phyloP scores from a whole-genome alignment of 2,113 vertebrate species.

The Sitta europaea region DNA sequence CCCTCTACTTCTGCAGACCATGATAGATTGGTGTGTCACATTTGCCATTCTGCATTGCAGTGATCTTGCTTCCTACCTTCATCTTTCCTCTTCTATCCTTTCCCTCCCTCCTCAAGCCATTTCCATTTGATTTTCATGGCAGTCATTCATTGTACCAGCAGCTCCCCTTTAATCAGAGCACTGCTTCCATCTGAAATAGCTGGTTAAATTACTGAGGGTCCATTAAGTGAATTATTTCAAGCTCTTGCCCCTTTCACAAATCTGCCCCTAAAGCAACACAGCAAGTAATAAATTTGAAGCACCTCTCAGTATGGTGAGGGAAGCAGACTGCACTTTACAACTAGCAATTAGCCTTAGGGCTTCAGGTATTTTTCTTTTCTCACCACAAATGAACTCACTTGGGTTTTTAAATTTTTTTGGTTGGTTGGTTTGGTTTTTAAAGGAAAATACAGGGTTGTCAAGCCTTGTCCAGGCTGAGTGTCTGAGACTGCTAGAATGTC shows the following conservation, averaged over 20 bases:
- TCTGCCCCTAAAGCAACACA: not conserved
- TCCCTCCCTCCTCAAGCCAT: not conserved
- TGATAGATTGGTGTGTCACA: not conserved
- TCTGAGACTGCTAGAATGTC: not conserved
- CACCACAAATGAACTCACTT: not conserved
- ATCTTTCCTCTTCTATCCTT: not conserved
- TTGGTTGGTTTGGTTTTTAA: not conserved
- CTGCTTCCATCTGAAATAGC: not conserved
- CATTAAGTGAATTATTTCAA: constrained; percentile 39
- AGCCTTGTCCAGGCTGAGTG: not conserved
- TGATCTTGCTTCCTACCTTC: not conserved
- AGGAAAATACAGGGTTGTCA: not conserved
- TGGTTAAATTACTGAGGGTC: not conserved
- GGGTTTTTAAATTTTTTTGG: not conserved
- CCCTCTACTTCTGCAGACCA: not conserved
- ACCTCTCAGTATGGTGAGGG: not conserved
- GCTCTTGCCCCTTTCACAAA: not conserved
- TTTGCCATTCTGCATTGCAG: not conserved
- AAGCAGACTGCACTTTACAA: constrained; percentile 27
- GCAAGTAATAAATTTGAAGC: not conserved
- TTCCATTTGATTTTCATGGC: constrained; percentile 31
- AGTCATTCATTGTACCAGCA: not conserved
- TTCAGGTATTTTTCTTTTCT: constrained; percentile 22
- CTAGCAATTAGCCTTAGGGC: constrained; percentile 4
- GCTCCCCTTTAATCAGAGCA: constrained; percentile 28